Conservation (phyloP, 2,797 vertebrate species). For the Aphelocoma californica region DNA sequence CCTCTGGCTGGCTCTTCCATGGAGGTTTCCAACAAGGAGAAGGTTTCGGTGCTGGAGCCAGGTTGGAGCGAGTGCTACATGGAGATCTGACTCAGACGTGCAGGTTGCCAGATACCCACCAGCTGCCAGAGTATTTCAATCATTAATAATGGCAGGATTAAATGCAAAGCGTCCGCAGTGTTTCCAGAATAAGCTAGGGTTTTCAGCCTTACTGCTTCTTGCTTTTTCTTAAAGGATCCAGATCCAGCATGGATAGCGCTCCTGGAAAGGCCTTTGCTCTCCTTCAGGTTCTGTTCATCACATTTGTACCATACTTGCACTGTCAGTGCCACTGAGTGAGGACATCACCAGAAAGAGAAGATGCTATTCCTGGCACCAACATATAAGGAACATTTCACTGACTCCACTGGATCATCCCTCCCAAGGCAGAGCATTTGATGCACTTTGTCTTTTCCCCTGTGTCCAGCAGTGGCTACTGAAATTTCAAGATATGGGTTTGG, state of each 20-base stretch:
- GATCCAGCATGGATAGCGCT: neutral
- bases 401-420: neutral
- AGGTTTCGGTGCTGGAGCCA: neutral
- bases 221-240: neutral
- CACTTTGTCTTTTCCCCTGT: neutral
- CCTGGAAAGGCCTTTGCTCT: neutral
- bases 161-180: neutral
- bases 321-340: neutral
- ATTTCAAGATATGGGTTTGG: neutral
- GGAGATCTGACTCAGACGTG: neutral
- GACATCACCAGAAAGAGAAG: neutral
- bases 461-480: neutral
- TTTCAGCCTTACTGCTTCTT: neutral
- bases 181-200: neutral
- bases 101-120: slow-evolving; percentile 19
- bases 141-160: neutral
- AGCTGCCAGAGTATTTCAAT: neutral
- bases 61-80: fast-evolving
- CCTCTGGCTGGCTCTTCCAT: neutral
- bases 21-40: neutral
- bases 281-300: neutral
- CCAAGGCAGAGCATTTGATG: neutral
- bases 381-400: neutral
- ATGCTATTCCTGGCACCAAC: neutral
- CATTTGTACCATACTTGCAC: fast-evolving